These are phyloP conservation scores for Scaeva pyrastri DNA, from an alignment of 2,888 invertebrate genomes.

Conservation along the genomic window DNA sequence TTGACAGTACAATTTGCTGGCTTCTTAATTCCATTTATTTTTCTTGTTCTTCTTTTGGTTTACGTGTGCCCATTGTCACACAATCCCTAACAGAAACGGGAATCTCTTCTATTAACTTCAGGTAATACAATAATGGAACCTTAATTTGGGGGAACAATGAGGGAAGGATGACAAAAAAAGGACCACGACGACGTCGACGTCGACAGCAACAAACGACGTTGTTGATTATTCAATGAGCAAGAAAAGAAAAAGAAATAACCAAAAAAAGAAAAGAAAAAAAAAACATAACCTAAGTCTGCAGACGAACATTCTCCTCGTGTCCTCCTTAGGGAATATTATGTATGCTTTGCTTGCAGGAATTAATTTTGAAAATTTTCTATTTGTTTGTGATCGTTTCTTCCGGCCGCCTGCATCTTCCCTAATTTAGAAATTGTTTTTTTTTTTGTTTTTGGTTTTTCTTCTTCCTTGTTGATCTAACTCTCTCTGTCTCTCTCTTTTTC, in stretches of 20 bases:
- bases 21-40: constrained; percentile 65
- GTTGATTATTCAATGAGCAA: constrained; percentile 60
- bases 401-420: constrained; percentile 74
- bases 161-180: constrained; percentile 48
- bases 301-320: constrained; percentile 53
- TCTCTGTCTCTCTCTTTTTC: neutral
- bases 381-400: constrained; percentile 74
- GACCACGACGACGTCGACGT: constrained; percentile 34
- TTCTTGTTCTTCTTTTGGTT: constrained; percentile 39
- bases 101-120: constrained; percentile 69
- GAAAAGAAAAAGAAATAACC: constrained; percentile 55
- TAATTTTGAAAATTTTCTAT: constrained; percentile 62
- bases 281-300: constrained; percentile 44
- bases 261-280: too few relatives aligned
- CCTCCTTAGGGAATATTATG: constrained; percentile 62
- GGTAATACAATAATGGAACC: constrained; percentile 68
- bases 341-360: constrained; percentile 47
- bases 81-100: constrained; percentile 49
- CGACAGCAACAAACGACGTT: constrained; percentile 49
- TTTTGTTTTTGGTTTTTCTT: neutral
- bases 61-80: constrained; percentile 73
- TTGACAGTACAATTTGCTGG: constrained; percentile 66
- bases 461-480: constrained; percentile 21
- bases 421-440: constrained; percentile 62
- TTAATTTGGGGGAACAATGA: constrained; percentile 73